These are phyloP conservation scores for Prenolepis imparis DNA, from an alignment of 2,888 invertebrate genomes.

Conservation along the genomic window DNA sequence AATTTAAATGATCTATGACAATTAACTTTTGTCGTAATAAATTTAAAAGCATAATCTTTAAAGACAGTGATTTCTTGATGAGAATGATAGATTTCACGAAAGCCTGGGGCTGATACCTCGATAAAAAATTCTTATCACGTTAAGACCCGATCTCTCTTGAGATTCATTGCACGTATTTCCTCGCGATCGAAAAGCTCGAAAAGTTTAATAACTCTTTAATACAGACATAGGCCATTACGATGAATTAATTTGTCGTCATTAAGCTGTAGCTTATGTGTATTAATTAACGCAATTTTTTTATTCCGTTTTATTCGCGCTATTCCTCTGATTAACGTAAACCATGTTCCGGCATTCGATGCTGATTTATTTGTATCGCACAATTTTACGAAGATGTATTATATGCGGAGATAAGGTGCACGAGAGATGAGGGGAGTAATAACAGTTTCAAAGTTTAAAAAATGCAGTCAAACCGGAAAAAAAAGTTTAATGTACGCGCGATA, in stretches of 20 bases:
- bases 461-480: too few relatives aligned
- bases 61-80: background rate
- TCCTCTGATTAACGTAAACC: background rate
- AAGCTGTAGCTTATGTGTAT: constrained; percentile 22
- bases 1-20: background rate
- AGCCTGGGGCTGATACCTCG: background rate
- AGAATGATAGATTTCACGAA: background rate
- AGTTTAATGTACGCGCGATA: constrained; percentile 3
- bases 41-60: background rate
- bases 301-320: background rate
- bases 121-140: constrained; percentile 44
- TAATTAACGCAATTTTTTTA: constrained; percentile 40
- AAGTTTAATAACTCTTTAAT: constrained; percentile 37
- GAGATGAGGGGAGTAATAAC: background rate
- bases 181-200: constrained; percentile 23
- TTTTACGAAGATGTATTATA: background rate
- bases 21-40: background rate
- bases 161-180: constrained; percentile 44
- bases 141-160: constrained; percentile 21
- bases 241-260: constrained; percentile 45
- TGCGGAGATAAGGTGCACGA: background rate
- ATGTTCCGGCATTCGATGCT: background rate
- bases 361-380: constrained; percentile 14
- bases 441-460: constrained; percentile 1
- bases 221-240: background rate